These are phyloP conservation scores for Hylomyscus alleni DNA, from an alignment of 2,797 vertebrate genomes.

Conservation along the genomic window DNA sequence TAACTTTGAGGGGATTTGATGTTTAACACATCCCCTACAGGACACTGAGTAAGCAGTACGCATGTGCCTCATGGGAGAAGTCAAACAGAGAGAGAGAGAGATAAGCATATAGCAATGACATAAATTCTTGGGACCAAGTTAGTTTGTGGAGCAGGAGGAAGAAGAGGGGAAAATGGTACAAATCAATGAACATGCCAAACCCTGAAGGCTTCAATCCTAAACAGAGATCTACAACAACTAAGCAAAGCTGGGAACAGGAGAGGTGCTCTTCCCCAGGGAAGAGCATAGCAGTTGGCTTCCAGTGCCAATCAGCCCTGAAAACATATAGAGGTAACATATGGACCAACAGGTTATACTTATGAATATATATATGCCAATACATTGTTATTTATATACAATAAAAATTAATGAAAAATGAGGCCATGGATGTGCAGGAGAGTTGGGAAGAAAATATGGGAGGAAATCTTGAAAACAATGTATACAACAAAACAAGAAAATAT, in stretches of 20 bases:
- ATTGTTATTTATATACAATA: neutral
- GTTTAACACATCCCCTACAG: neutral
- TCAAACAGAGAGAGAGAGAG: neutral
- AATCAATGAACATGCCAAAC: neutral
- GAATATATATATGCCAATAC: neutral
- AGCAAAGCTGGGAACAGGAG: neutral
- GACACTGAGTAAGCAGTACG: neutral
- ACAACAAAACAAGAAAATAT: slow-evolving; percentile 9
- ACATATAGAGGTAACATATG: neutral
- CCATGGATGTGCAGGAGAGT: neutral
- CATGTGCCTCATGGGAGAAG: neutral
- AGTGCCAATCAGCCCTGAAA: neutral
- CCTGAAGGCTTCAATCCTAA: neutral
- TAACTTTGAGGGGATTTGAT: neutral
- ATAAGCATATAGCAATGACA: neutral
- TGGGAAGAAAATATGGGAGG: neutral
- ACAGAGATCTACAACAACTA: neutral
- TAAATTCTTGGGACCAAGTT: neutral
- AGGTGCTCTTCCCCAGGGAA: neutral
- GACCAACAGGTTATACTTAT: neutral
- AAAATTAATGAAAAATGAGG: neutral
- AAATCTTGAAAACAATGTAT: neutral
- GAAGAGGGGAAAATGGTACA: neutral
- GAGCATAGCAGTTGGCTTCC: neutral
- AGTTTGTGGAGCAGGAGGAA: neutral